Evolutionary conservation across 2,888 invertebrate species (phyloP).

Genomic region (Buathra laborator): DNA sequence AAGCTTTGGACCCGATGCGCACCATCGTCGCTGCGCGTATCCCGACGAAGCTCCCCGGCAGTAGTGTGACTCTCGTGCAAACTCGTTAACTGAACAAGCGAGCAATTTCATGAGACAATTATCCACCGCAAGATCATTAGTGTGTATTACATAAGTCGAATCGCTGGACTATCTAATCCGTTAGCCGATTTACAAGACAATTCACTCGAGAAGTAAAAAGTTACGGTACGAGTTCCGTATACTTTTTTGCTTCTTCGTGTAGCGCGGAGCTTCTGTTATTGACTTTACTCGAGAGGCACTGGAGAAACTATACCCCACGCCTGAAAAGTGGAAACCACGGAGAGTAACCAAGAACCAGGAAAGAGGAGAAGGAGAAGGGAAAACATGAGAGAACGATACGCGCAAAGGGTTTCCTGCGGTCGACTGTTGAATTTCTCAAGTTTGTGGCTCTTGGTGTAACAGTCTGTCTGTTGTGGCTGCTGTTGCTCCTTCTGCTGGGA

Average conservation of each 20-base stretch:
- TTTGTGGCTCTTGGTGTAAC: conserved; percentile 52
- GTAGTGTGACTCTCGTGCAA: conserved; percentile 30
- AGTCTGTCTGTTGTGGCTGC: conserved; percentile 57
- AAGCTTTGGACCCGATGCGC: conserved; percentile 30
- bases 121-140: conserved; percentile 45
- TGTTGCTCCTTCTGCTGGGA: conserved; percentile 42
- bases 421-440: conserved; percentile 56
- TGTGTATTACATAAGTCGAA: conserved; percentile 23
- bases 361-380: not conserved
- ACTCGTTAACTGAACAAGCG: conserved; percentile 56
- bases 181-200: not conserved
- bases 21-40: conserved; percentile 17
- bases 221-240: not conserved
- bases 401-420: conserved; percentile 34
- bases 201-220: not conserved
- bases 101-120: conserved; percentile 47
- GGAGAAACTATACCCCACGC: conserved; percentile 9
- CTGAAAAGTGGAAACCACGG: conserved; percentile 46
- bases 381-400: conserved; percentile 36
- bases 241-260: not conserved
- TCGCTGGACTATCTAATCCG: not conserved
- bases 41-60: not conserved
- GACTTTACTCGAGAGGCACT: not conserved
- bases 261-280: not conserved
- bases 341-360: not conserved